phyloP scores from a whole-genome alignment of 2,888 invertebrate genomes.

The Cynaeus angustus region DNA sequence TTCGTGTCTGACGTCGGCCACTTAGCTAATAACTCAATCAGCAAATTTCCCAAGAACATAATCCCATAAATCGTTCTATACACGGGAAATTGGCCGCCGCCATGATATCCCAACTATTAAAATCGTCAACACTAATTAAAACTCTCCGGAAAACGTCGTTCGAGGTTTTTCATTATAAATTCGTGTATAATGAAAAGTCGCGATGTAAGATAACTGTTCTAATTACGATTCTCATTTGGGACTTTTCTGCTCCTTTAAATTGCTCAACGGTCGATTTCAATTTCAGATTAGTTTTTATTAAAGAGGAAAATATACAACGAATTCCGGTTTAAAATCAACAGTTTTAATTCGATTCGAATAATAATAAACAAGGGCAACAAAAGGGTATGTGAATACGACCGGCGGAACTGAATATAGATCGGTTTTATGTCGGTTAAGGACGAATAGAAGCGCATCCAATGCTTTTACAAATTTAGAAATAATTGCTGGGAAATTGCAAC shows the following conservation, averaged over 20 bases:
- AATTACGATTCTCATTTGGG: constrained; percentile 37
- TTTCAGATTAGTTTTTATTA: constrained; percentile 36
- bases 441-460: constrained; percentile 23
- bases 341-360: constrained; percentile 10
- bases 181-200: constrained; percentile 23
- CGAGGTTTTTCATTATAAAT: neutral
- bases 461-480: constrained; percentile 26
- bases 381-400: constrained; percentile 4
- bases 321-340: constrained; percentile 12
- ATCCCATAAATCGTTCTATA: constrained; percentile 23
- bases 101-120: constrained; percentile 9
- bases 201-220: constrained; percentile 24
- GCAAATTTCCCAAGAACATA: constrained; percentile 15
- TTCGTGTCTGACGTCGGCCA: neutral
- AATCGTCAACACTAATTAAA: neutral
- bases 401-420: constrained; percentile 33
- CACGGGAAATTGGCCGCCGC: constrained; percentile 21
- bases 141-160: neutral
- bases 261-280: constrained; percentile 21
- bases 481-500: constrained; percentile 16
- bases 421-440: constrained; percentile 33
- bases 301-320: neutral
- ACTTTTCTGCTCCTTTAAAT: constrained; percentile 40
- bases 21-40: constrained; percentile 32
- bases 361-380: neutral